Evolutionary conservation across 2,797 vertebrate genomes (phyloP).

Genomic region (Euphonia xanthogaster): DNA sequence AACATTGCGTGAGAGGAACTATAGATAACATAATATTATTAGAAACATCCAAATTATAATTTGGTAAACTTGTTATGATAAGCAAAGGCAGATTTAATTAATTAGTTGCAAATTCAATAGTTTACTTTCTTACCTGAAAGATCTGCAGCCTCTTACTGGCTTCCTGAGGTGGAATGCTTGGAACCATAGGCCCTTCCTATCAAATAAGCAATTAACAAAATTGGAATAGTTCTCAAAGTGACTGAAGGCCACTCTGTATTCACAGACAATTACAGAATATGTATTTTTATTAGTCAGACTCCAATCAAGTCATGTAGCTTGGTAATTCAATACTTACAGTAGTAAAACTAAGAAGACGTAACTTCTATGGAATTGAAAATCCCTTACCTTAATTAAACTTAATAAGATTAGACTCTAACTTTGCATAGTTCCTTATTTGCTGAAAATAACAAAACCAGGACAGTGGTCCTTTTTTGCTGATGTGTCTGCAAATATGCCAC

Average conservation of each 20-base stretch:
- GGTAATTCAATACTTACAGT: background rate
- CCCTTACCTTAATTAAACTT: background rate
- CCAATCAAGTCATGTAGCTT: background rate
- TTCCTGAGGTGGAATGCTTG: constrained; percentile 80
- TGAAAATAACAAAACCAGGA: background rate
- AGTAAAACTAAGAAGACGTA: background rate
- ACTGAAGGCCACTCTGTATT: background rate
- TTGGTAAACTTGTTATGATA: background rate
- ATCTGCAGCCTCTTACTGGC: constrained; percentile 80
- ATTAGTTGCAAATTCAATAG: background rate
- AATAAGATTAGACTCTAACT: background rate
- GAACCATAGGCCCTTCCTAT: constrained; percentile 85
- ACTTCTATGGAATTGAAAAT: background rate
- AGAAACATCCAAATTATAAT: background rate
- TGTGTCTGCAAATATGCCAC: background rate
- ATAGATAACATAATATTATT: background rate
- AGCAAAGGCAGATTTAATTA: background rate
- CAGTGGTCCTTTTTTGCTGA: background rate
- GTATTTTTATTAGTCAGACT: background rate
- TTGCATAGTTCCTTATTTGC: background rate
- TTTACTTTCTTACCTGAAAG: constrained; percentile 77
- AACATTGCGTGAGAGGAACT: background rate
- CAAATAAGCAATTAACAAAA: background rate
- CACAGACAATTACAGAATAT: background rate
- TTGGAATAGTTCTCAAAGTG: background rate